Evolutionary conservation across 64 coral and sea anemone species (phyloP), one percentile per base, ranked within the genome.

Genomic region (Montipora sp.): DNA sequence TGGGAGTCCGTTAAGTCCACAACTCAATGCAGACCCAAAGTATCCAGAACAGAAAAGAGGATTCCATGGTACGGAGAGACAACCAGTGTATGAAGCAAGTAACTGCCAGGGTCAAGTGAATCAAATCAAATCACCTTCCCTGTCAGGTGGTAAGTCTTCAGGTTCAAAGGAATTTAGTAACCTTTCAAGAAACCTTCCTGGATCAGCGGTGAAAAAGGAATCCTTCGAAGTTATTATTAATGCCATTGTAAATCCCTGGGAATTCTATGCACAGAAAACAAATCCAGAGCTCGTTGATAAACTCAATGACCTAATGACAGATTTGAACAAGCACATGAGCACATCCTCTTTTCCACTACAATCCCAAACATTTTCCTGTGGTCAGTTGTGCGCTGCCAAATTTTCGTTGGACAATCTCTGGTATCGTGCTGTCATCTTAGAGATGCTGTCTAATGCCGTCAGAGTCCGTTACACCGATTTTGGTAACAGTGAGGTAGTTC

Each of bases 171-270:
- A 84, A 72, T 44, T 19, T 0, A 47, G 45, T 4, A 67, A 85
- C 45, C 45, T 45, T 51, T 2, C 65, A 13, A 67, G 36, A 47
- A 65, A 46, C 15, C 10, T 12, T 43, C 46, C 27, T 36, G 59
- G 60, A 67, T 8, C 58, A 47, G 23, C 24, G 2, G 14, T 3
- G 27, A 80, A 14, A 15, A 81, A 63, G 72, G 61, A 69, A 9
- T 20, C 90, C 15, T 98, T 98, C 77, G 94, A 96, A 79, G 88
- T 75, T 50, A 61, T 96, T 48, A 63, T 98, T 11, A 94, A 81
- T 57, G 92, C 89, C 47, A 76, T 92, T 75, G 50, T 73, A 1
- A 90, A 73, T 66, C 92, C 97, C 15, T 93, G 88, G 83, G 91
- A 96, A 57, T 98, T 98, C 76, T 91, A 88, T 48, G 89, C 78